Conservation (phyloP, 2,888 invertebrate species). For the Dascillus cervinus region DNA sequence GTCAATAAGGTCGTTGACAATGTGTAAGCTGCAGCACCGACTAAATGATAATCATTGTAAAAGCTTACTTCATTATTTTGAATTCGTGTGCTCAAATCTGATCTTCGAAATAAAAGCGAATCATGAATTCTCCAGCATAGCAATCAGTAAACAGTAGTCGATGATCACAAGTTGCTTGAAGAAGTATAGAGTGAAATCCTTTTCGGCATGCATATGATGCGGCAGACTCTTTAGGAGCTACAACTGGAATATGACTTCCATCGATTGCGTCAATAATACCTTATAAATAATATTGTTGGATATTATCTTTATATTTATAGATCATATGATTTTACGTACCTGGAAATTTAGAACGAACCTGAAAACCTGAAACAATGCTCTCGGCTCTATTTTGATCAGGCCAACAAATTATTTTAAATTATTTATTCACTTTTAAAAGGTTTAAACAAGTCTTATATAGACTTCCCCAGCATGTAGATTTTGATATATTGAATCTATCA, state of each 20-base stretch:
- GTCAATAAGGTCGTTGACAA: constrained; percentile 15
- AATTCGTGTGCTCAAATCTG: constrained; percentile 12
- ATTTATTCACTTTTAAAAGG: constrained; percentile 13
- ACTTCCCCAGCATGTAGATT: constrained; percentile 17
- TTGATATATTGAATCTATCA: constrained; percentile 16
- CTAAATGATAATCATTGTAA: constrained; percentile 5
- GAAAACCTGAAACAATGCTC: constrained; percentile 8
- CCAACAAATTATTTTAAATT: constrained; percentile 10
- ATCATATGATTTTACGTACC: too few species aligned
- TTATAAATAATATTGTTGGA: too few species aligned
- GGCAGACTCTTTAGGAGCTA: constrained; percentile 15
- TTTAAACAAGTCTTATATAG: constrained; percentile 12
- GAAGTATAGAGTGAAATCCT: constrained; percentile 14
- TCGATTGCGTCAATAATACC: too few species aligned
- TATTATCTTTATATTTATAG: too few species aligned
- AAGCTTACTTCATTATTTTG: not conserved
- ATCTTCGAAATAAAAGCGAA: constrained; percentile 16
- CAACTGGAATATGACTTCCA: constrained; percentile 17
- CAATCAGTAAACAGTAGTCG: constrained; percentile 23
- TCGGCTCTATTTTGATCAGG: constrained; percentile 8
- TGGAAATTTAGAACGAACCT: constrained; percentile 5
- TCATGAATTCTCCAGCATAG: constrained; percentile 24
- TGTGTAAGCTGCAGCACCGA: constrained; percentile 25
- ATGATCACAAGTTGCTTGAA: constrained; percentile 24
- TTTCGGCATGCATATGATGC: constrained; percentile 17